Base-by-base conservation (phyloP, 2,797 vertebrate genomes). In the Pangasius djambal region DNA sequence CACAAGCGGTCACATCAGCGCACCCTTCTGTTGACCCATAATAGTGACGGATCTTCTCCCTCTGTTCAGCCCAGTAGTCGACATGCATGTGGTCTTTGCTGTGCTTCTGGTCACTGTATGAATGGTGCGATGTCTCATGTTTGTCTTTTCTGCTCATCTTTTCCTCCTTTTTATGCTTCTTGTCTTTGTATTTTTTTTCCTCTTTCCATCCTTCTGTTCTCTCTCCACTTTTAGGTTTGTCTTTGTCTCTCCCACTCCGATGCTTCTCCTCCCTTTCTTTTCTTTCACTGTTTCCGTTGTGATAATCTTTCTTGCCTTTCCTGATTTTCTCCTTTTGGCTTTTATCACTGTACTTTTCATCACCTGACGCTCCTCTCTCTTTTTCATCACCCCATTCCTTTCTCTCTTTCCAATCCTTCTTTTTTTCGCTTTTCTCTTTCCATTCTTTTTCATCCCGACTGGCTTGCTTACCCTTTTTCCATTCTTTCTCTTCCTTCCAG, bases 61-160 rank as follows among this genome's bases (percentile, higher is more conserved):
- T 93, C 92, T 96, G 95, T n/a, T 89, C 92, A 79, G 44, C 50
- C 96, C 96, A 96, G 94, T 96, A 96, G 79, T 95, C 93, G 0
- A 93, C 93, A 57, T 94, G 94, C 0, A 91, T 91, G 40, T 88
- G 50, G 65, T 92, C 86, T 34, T 89, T 91, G 84, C 63, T 4
- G 7, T 81, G 70, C 7, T 34, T 85, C 57, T 2, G 87, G 86
- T 94, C 94, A 0, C 90, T 86, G 87, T 93, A 65, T 1, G 63
- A 87, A 89, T 91, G 95, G n/a, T 91, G 18, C 1, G 89, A 89
- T 1, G 78, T 90, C 78, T 79, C 59, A 0, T 93, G 92, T 25
- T 92, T 92, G 86, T 92, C 92, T n/a, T 91, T 91, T 6, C 88
- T 84, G 67, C 34, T 88, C 79, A 40, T 12, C 44, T 90, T 88